Evolutionary conservation across 2,113 vertebrate species (phyloP), one percentile per base, ranked within the genome.

Genomic region (Platanista minor): DNA sequence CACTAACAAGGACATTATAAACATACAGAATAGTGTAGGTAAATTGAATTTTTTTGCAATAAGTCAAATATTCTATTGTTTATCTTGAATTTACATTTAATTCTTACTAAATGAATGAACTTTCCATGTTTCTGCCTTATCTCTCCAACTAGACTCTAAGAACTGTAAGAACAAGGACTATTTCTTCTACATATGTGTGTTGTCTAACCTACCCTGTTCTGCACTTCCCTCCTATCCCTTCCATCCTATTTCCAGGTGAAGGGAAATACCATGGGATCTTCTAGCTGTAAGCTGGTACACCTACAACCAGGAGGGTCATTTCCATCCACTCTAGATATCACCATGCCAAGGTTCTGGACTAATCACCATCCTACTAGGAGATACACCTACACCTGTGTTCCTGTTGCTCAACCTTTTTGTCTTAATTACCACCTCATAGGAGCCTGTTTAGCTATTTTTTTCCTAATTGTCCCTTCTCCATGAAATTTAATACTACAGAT

Each of bases 71-170:
- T 23, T 72, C 4, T 23, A 72, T 49, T 59, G 23, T 75, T 77
- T 62, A 61, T 17, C 31, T 66, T 90, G 59, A 69, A 69, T 87
- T 95, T 77, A 91, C 8, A 93, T 39, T 87, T 49, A 90, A 57
- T 82, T 87, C 59, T 71, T 71, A 83, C 59, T 87, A 57, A 86
- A 77, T 49, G 36, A 88, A 92, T 92, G 29, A 93, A 91, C n/a
- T 91, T 91, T 33, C 54, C 25, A 43, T 36, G 31, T 82, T 84
- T 78, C 66, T 81, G 71, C 43, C 29, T 72, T 72, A 14, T 39
- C 80, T 94, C 69, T 90, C 52, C 64, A 85, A 43, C 54, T 69
- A 46, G 17, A 87, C 81, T 75, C 36, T 77, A 94, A 92, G 75
- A 81, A 95, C 21, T 66, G 3, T 64, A 29, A 94, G 27, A 83